These are phyloP conservation scores for Pimephales promelas DNA, from an alignment of 2,113 vertebrate genomes.

Conservation along the genomic window DNA sequence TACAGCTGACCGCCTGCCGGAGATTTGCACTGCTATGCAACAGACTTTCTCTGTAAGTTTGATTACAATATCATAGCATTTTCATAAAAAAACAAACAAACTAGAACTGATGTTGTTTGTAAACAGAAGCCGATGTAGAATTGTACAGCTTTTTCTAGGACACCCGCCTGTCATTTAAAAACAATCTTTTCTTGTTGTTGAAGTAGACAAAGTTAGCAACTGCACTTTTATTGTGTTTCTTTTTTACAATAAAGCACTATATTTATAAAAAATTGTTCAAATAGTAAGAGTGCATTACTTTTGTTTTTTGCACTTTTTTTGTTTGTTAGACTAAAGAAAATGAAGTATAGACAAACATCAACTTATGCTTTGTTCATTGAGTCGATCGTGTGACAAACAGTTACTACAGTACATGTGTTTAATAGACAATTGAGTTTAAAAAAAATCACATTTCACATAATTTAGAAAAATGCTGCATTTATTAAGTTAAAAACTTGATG, in stretches of 20 bases:
- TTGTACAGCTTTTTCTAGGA: neutral
- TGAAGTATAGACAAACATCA: no score
- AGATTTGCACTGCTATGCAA: slow-evolving; percentile 17
- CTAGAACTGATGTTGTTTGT: neutral
- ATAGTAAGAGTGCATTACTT: neutral
- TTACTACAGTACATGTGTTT: no score
- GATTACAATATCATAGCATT: neutral
- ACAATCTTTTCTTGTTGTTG: neutral
- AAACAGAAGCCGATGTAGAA: neutral
- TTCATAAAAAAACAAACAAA: neutral
- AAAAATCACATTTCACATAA: no score
- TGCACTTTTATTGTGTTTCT: neutral
- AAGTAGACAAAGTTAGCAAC: neutral
- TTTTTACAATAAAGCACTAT: no score
- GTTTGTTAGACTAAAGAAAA: no score
- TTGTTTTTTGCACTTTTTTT: no score
- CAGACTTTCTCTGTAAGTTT: neutral
- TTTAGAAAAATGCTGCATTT: no score
- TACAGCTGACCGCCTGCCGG: neutral
- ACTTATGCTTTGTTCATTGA: no score
- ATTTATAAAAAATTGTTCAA: neutral
- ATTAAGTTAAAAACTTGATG: no score
- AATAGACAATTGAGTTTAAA: no score
- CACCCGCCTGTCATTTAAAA: neutral
- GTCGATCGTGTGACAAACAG: no score